These are phyloP conservation scores for Tiliqua scincoides DNA, from an alignment of 2,113 vertebrate genomes.

Conservation along the genomic window DNA sequence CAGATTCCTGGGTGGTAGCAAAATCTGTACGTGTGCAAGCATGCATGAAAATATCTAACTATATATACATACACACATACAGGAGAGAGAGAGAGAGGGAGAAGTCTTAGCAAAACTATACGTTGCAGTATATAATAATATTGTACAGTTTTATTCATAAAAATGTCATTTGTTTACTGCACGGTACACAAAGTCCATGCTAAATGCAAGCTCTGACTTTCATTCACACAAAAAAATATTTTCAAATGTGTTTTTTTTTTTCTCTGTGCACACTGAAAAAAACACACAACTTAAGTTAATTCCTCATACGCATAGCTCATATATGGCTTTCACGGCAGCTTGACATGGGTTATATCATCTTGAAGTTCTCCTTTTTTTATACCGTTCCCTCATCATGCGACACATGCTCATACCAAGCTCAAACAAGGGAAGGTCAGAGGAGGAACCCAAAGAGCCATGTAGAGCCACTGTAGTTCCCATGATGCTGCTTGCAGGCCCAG, in stretches of 20 bases:
- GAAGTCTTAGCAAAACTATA: slow-evolving; percentile 72
- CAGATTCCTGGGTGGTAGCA: slow-evolving; percentile 24
- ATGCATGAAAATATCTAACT: neutral
- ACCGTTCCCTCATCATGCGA: slow-evolving; percentile 48
- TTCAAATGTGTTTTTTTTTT: slow-evolving; percentile 65
- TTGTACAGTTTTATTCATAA: slow-evolving; percentile 69
- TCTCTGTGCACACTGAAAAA: slow-evolving; percentile 61
- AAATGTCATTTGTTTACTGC: slow-evolving; percentile 64
- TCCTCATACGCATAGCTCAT: slow-evolving; percentile 69
- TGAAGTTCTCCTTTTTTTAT: slow-evolving; percentile 33
- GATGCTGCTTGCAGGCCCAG: neutral
- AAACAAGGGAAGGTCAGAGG: slow-evolving; percentile 29
- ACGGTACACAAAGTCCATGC: slow-evolving; percentile 69
- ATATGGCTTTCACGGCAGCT: slow-evolving; percentile 78
- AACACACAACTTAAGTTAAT: slow-evolving; percentile 71
- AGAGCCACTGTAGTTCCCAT: neutral
- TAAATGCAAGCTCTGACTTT: slow-evolving; percentile 65
- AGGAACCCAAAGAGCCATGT: neutral
- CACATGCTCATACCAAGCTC: slow-evolving; percentile 55
- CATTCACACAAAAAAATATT: slow-evolving; percentile 65
- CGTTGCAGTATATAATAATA: slow-evolving; percentile 66
- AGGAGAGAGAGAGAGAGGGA: slow-evolving; percentile 17
- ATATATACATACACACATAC: slow-evolving; percentile 40
- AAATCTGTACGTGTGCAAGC: neutral
- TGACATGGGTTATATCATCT: slow-evolving; percentile 58